Evolutionary conservation across 2,113 vertebrate genomes (phyloP).

Genomic region (Microtus pennsylvanicus): DNA sequence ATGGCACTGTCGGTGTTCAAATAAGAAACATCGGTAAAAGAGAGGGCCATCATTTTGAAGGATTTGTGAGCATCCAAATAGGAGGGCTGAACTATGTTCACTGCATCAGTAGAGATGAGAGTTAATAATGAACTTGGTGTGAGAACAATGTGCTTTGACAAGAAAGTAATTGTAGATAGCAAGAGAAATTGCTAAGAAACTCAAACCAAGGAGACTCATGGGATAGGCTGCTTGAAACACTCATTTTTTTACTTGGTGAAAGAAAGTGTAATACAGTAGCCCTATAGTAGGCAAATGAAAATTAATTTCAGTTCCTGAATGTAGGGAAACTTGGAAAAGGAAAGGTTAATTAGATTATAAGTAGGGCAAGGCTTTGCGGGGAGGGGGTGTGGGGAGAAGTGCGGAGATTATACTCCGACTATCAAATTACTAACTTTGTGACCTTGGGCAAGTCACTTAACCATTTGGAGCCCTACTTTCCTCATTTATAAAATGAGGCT

Average conservation of each 20-base stretch:
- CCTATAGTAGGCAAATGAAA: constrained; percentile 5
- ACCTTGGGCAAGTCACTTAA: constrained; percentile 82
- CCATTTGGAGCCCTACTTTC: constrained; percentile 64
- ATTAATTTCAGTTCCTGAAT: constrained; percentile 56
- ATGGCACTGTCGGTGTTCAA: not conserved
- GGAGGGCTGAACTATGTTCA: too few species aligned
- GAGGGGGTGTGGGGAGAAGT: constrained; percentile 58
- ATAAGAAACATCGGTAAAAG: not conserved
- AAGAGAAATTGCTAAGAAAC: not conserved
- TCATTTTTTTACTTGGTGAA: not conserved
- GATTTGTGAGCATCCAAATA: not conserved
- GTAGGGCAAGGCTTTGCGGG: constrained; percentile 78
- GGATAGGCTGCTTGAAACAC: not conserved
- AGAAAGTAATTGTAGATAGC: not conserved
- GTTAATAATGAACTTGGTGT: not conserved
- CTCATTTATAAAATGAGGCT: constrained; percentile 63
- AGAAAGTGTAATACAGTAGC: not conserved
- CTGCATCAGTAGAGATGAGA: not conserved
- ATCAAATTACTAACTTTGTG: constrained; percentile 75
- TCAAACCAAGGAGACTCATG: not conserved
- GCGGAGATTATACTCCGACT: constrained; percentile 58
- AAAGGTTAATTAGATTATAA: constrained; percentile 77
- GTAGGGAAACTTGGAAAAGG: constrained; percentile 53
- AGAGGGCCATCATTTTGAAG: not conserved
- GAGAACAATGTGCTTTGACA: not conserved